phyloP scores from a whole-genome alignment of 1,140 invertebrate genomes.

The Brachionus sp. region DNA sequence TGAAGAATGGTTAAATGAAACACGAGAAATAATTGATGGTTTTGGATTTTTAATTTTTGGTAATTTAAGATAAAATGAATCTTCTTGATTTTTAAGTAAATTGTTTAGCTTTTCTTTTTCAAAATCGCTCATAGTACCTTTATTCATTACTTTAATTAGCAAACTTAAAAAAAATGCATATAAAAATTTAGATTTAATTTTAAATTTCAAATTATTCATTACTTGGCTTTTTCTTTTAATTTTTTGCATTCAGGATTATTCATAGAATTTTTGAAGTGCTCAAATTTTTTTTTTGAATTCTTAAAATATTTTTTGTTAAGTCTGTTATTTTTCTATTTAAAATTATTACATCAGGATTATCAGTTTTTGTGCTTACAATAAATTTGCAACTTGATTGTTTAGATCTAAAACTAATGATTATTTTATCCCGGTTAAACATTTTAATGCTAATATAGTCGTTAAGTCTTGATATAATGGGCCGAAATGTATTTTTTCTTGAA shows the following conservation, averaged over 20 bases:
- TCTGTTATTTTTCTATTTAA: neutral
- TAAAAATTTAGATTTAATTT: neutral
- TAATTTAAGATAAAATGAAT: neutral
- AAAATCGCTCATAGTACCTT: neutral
- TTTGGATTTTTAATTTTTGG: conserved; percentile 5
- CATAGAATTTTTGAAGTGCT: neutral
- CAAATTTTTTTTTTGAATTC: neutral
- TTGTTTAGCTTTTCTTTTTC: neutral
- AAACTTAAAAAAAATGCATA: neutral
- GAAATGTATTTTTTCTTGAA: neutral
- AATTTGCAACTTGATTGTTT: conserved; percentile 8
- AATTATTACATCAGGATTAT: neutral
- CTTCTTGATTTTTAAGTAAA: neutral
- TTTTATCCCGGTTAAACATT: neutral
- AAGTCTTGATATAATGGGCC: neutral
- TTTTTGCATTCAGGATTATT: neutral
- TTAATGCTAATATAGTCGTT: conserved; percentile 9
- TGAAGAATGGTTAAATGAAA: neutral
- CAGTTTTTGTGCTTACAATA: neutral
- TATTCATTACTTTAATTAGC: neutral
- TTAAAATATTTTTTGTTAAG: neutral
- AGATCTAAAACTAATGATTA: neutral
- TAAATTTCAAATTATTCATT: neutral
- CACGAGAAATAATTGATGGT: neutral
- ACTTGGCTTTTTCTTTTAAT: conserved; percentile 13